phyloP scores from a whole-genome alignment of 2,113 vertebrate species.

The Perognathus longimembris region DNA sequence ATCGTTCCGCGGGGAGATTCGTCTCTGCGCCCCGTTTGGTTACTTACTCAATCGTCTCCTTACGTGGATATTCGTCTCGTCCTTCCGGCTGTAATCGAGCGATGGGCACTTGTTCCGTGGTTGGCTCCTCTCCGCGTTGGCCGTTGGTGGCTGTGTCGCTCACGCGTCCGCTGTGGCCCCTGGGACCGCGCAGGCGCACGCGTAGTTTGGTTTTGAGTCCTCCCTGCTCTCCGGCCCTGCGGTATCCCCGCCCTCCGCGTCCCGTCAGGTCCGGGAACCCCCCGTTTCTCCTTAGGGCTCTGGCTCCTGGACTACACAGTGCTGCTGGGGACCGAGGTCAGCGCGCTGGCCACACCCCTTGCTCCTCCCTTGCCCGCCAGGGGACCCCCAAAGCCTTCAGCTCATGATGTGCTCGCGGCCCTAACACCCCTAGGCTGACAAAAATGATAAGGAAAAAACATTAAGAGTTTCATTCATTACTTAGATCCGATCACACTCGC shows the following conservation, averaged over 20 bases:
- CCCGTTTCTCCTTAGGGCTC: not conserved
- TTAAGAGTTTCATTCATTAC: not conserved
- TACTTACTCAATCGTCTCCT: not conserved
- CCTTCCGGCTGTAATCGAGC: not conserved
- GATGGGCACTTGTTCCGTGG: not conserved
- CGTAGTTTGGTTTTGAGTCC: not conserved
- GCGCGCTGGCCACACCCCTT: fast-evolving
- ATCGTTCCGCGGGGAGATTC: not conserved
- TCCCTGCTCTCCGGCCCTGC: not conserved
- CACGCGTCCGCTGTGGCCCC: not conserved
- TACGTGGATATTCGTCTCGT: not conserved
- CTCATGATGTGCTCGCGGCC: fast-evolving
- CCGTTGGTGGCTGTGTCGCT: fast-evolving
- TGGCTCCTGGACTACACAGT: not conserved
- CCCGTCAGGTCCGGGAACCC: not conserved
- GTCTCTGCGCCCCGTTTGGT: too few species aligned
- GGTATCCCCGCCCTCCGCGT: too few species aligned
- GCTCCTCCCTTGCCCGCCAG: fast-evolving
- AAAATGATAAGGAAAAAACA: not conserved
- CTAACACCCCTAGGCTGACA: not conserved
- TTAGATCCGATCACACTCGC: too few species aligned
- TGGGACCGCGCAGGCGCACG: fast-evolving
- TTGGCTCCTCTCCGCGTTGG: too few species aligned
- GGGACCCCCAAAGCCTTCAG: not conserved
- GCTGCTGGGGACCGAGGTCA: not conserved